Evolutionary conservation across 2,888 invertebrate genomes (phyloP).

Genomic region (Branchipolynoe longqiensis): DNA sequence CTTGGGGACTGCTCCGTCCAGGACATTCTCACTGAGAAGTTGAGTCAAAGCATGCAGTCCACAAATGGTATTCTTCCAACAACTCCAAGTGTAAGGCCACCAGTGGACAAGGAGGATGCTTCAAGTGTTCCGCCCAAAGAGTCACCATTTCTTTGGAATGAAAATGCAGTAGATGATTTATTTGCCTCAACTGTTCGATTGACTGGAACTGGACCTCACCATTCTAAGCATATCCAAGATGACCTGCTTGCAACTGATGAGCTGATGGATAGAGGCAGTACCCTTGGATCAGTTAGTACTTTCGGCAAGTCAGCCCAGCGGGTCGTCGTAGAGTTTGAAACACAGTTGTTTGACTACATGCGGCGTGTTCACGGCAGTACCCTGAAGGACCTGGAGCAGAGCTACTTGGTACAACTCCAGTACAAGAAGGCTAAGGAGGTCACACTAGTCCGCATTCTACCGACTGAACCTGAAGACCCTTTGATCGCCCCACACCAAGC

Average conservation of each 20-base stretch:
- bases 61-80: too few species aligned
- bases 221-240: not conserved
- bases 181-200: not conserved
- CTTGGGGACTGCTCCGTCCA: not conserved
- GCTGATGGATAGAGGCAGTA: not conserved
- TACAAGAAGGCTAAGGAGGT: slow-evolving; percentile 41
- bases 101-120: not conserved
- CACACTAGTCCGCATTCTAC: slow-evolving; percentile 33
- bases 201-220: slow-evolving; percentile 11
- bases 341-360: slow-evolving; percentile 54
- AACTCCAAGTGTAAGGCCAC: not conserved
- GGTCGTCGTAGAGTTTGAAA: slow-evolving; percentile 43
- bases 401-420: slow-evolving; percentile 53
- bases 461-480: not conserved
- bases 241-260: not conserved
- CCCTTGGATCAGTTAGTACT: too few species aligned
- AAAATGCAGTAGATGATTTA: not conserved
- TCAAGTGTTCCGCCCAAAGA: slow-evolving; percentile 3
- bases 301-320: not conserved
- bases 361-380: slow-evolving; percentile 17
- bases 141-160: not conserved
- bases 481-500: slow-evolving; percentile 32
- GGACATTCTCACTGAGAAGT: slow-evolving; percentile 3
- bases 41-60: slow-evolving; percentile 14
- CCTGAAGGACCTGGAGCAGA: slow-evolving; percentile 45